Evolutionary conservation across 92 coral and sea anemone species (phyloP).

Genomic region (Micromussa lordhowensis): DNA sequence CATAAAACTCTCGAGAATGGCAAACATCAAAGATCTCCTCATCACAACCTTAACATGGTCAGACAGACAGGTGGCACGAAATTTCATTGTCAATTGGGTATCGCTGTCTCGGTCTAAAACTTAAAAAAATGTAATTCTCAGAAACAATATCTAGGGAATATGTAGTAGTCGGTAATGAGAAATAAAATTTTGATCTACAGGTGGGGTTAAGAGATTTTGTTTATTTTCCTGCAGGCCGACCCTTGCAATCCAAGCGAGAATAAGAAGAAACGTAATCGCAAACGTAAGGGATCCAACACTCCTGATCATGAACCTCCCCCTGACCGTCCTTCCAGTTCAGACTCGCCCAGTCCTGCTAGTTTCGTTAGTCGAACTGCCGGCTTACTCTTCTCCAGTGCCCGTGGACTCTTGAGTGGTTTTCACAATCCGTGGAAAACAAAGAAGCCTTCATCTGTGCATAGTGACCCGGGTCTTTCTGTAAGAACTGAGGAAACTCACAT

Average conservation of each 20-base stretch:
- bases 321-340: constrained; percentile 27
- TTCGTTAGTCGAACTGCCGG: constrained; percentile 91
- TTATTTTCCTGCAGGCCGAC: constrained; percentile 15
- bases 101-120: too few species aligned
- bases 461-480: constrained; percentile 42
- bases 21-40: too few species aligned
- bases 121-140: neutral
- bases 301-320: constrained; percentile 39
- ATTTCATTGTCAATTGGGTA: neutral
- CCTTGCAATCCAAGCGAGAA: constrained; percentile 19
- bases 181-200: neutral
- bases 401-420: constrained; percentile 76
- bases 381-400: constrained; percentile 83
- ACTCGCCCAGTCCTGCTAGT: constrained; percentile 62
- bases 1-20: too few species aligned
- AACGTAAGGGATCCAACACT: constrained; percentile 42
- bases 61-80: too few species aligned
- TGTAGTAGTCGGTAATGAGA: neutral
- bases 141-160: neutral
- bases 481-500: neutral
- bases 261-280: constrained; percentile 64
- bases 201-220: neutral
- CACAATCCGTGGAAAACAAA: constrained; percentile 50
- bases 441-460: constrained; percentile 45
- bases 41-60: too few species aligned